A percentile compares a stretch with the other conserved stretches of the same genome.
phyloP scores from a whole-genome alignment of 92 coral and sea anemone species.

The Epizoanthus scotinus region DNA sequence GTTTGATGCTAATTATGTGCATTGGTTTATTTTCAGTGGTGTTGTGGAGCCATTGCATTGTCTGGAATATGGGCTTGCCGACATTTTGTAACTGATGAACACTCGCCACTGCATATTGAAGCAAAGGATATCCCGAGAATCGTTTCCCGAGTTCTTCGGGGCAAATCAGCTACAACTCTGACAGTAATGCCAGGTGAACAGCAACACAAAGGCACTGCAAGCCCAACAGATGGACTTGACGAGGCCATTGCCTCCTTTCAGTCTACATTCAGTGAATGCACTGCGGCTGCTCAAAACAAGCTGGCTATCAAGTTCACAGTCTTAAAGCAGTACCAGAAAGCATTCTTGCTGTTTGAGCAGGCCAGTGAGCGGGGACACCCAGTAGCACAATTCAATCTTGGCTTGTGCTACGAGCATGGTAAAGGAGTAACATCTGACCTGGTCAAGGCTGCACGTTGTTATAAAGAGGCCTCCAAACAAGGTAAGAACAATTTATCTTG shows the following conservation, averaged over 20 bases:
- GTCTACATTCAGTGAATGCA: constrained; percentile 74
- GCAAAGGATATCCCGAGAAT: constrained; percentile 64
- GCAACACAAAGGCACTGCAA: constrained; percentile 40
- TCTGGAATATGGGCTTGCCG: constrained; percentile 80
- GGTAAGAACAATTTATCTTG: neutral
- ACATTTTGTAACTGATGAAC: constrained; percentile 69
- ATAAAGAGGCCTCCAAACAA: constrained; percentile 62
- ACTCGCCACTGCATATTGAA: constrained; percentile 55
- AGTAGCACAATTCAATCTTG: constrained; percentile 93
- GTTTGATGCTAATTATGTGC: neutral
- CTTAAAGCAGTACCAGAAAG: constrained; percentile 74
- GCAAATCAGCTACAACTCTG: constrained; percentile 52
- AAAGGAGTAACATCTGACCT: constrained; percentile 80
- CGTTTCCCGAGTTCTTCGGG: constrained; percentile 50
- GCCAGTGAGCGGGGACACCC: constrained; percentile 91
- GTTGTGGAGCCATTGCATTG: constrained; percentile 82
- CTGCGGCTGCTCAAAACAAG: constrained; percentile 92
- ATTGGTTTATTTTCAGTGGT: constrained; percentile 72
- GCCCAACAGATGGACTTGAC: constrained; percentile 61
- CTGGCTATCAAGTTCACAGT: constrained; percentile 88
- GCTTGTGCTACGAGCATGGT: constrained; percentile 93
- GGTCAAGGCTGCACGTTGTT: constrained; percentile 71
- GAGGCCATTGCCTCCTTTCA: constrained; percentile 85
- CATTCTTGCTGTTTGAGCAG: constrained; percentile 73
- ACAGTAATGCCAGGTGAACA: constrained; percentile 64